A percentile compares a stretch with the other conserved stretches of the same genome.
Conservation (phyloP, 1,140 invertebrate species). For the Trichogramma pretiosum region DNA sequence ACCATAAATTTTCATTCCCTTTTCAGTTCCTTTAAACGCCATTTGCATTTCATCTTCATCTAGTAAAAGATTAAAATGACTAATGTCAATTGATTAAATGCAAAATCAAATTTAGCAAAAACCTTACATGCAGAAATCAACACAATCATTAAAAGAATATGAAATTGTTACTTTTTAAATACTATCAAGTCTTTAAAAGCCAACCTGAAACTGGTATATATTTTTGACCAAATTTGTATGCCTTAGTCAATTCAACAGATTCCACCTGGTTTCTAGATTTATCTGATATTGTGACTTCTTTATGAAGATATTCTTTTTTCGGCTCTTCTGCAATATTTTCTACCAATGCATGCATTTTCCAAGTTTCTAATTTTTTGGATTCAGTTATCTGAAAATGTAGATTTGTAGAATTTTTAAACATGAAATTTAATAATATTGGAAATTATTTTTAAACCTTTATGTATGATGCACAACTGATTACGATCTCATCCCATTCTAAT, state of each 20-base stretch:
- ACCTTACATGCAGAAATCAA: no score
- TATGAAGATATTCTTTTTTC: neutral
- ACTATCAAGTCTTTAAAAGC: no score
- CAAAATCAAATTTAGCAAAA: no score
- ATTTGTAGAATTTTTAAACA: no score
- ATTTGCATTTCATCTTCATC: constrained; percentile 19
- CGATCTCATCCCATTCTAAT: constrained; percentile 19
- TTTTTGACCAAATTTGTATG: constrained; percentile 26
- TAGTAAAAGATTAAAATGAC: constrained; percentile 6
- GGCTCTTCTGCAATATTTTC: neutral
- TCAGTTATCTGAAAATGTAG: constrained; percentile 16
- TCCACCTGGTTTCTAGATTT: constrained; percentile 16
- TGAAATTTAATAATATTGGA: no score
- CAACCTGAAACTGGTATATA: constrained; percentile 21
- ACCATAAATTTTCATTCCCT: constrained; percentile 18
- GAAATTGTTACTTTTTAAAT: no score
- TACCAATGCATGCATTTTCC: constrained; percentile 1
- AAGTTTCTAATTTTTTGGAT: constrained; percentile 1
- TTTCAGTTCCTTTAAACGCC: constrained; percentile 12
- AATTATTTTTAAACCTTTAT: constrained; percentile 25
- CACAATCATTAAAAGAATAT: no score
- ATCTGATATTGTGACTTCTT: constrained; percentile 11
- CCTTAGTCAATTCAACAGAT: constrained; percentile 18
- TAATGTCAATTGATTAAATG: neutral
- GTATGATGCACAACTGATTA: constrained; percentile 20